Conservation (phyloP, 2,888 invertebrate species). For the Tetrapedia diversipes region DNA sequence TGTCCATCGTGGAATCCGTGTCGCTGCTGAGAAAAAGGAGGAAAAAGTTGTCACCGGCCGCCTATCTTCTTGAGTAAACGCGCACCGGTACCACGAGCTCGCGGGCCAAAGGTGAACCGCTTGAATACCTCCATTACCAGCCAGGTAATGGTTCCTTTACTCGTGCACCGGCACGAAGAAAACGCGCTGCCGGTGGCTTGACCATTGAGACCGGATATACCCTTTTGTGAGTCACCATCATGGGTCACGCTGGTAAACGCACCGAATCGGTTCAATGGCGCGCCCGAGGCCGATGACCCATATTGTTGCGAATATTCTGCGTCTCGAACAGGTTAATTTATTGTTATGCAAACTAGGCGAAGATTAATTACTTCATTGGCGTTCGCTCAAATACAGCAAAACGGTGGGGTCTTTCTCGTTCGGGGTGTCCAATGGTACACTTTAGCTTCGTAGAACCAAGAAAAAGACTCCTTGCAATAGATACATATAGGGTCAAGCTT, state of each 20-base stretch:
- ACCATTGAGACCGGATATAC: slow-evolving; percentile 37
- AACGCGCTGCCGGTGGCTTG: slow-evolving; percentile 34
- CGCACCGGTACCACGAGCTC: slow-evolving; percentile 57
- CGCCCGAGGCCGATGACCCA: slow-evolving; percentile 36
- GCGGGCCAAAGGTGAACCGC: slow-evolving; percentile 73
- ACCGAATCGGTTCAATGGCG: slow-evolving; percentile 6
- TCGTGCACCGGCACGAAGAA: slow-evolving; percentile 53
- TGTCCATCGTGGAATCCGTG: slow-evolving; percentile 46
- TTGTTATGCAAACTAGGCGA: not conserved
- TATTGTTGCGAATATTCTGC: slow-evolving; percentile 31
- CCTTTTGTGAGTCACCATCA: slow-evolving; percentile 35
- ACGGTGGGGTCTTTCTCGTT: too few relatives aligned
- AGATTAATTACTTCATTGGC: slow-evolving; percentile 33
- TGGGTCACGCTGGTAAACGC: slow-evolving; percentile 27
- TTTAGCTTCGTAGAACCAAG: too few relatives aligned
- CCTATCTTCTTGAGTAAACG: slow-evolving; percentile 76
- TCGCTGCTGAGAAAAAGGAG: slow-evolving; percentile 39
- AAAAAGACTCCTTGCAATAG: too few relatives aligned
- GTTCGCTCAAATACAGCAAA: too few relatives aligned
- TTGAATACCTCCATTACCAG: slow-evolving; percentile 77
- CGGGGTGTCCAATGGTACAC: too few relatives aligned
- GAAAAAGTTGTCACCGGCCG: slow-evolving; percentile 62
- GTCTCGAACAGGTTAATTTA: not conserved
- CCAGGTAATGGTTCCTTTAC: slow-evolving; percentile 75
- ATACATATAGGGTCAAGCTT: too few relatives aligned